Percentiles rank a stretch among this genome's conserved stretches.
These are phyloP conservation scores for Aphidius ervi DNA, from an alignment of 1,140 invertebrate genomes.

Conservation along the genomic window DNA sequence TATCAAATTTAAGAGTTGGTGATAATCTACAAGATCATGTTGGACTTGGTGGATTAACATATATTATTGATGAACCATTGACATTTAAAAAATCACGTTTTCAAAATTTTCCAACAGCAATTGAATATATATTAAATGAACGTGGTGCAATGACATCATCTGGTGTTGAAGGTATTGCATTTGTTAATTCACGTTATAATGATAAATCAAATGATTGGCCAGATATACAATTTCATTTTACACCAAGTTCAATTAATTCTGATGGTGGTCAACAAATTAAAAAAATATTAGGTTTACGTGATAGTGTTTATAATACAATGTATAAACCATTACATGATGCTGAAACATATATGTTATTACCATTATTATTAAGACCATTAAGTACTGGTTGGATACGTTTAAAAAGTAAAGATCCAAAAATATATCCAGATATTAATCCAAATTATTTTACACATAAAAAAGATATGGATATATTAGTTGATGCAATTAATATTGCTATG, in stretches of 20 bases:
- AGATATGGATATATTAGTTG: slow-evolving; percentile 70
- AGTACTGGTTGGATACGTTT: slow-evolving; percentile 79
- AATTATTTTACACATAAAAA: slow-evolving; percentile 83
- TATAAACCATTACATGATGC: slow-evolving; percentile 74
- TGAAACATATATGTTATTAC: slow-evolving; percentile 82
- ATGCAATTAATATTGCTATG: slow-evolving; percentile 79
- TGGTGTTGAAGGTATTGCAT: slow-evolving; percentile 77
- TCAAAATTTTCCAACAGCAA: slow-evolving; percentile 69
- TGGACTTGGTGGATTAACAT: slow-evolving; percentile 77
- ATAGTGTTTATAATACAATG: slow-evolving; percentile 78
- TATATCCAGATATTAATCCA: slow-evolving; percentile 83
- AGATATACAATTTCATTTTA: slow-evolving; percentile 83
- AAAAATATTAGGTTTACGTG: slow-evolving; percentile 70
- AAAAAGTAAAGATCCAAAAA: slow-evolving; percentile 71
- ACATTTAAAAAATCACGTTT: slow-evolving; percentile 74
- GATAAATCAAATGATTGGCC: slow-evolving; percentile 70
- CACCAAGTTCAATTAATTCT: slow-evolving; percentile 75
- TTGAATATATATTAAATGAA: slow-evolving; percentile 78
- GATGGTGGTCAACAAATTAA: slow-evolving; percentile 73
- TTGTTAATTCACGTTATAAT: slow-evolving; percentile 80
- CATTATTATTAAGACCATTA: slow-evolving; percentile 73
- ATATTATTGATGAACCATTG: slow-evolving; percentile 73
- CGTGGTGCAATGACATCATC: slow-evolving; percentile 74
- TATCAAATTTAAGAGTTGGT: slow-evolving; percentile 73
- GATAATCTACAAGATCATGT: slow-evolving; percentile 83